A percentile compares a stretch with the other conserved stretches of the same genome.
Conservation (phyloP, 2,888 invertebrate genomes). For the Trachelus iudaicus region DNA sequence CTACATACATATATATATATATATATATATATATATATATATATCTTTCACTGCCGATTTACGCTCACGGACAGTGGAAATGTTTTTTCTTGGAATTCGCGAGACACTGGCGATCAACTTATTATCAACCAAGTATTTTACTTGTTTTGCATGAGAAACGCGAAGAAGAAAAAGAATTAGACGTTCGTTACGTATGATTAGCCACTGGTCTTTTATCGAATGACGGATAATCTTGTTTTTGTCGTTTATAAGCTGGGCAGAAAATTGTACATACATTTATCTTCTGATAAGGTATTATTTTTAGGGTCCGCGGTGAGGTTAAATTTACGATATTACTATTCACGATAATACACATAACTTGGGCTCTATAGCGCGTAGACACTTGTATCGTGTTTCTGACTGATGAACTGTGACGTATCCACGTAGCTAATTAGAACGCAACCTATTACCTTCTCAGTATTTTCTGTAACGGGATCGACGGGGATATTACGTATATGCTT, state of each 20-base stretch:
- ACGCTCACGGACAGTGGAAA: not conserved
- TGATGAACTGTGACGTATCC: not conserved
- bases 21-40: too few species aligned
- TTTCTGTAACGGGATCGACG: not conserved
- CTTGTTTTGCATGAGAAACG: not conserved
- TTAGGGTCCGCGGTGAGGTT: not conserved
- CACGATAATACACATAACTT: not conserved
- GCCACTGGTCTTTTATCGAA: not conserved
- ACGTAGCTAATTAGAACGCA: not conserved
- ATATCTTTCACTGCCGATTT: not conserved
- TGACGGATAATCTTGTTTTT: too few species aligned
- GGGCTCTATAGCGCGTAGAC: not conserved
- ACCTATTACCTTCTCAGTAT: not conserved
- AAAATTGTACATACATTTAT: not conserved
- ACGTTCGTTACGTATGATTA: not conserved
- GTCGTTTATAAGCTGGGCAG: not conserved
- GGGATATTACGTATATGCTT: constrained; percentile 13
- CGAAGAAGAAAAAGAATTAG: not conserved
- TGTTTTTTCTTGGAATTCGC: not conserved
- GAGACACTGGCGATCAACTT: not conserved
- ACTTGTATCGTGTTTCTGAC: not conserved
- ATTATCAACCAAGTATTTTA: too few species aligned
- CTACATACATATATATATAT: too few species aligned
- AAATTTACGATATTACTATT: not conserved
- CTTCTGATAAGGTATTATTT: not conserved